phyloP scores from a whole-genome alignment of 2,888 invertebrate genomes.

The Dichetophora obliterata region DNA sequence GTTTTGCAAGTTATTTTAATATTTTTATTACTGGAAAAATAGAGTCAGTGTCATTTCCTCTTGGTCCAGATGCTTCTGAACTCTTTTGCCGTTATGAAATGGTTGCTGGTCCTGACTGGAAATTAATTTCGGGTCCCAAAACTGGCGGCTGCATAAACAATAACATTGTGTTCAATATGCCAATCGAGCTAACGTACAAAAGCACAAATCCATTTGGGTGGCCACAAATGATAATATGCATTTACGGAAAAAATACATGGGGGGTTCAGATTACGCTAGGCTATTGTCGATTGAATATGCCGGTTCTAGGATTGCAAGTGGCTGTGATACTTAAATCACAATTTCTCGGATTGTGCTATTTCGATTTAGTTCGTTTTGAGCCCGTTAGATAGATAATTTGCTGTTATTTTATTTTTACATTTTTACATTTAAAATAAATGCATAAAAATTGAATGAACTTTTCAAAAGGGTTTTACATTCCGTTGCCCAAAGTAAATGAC shows the following conservation, averaged over 20 bases:
- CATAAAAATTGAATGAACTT: too few relatives aligned
- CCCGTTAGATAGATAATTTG: too few relatives aligned
- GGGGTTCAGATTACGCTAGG: slow-evolving; percentile 89
- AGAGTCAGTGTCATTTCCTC: slow-evolving; percentile 82
- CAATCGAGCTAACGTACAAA: slow-evolving; percentile 90
- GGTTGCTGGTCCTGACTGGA: slow-evolving; percentile 90
- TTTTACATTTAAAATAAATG: too few relatives aligned
- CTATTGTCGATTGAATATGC: slow-evolving; percentile 78
- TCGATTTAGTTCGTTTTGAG: too few relatives aligned
- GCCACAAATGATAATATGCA: slow-evolving; percentile 91
- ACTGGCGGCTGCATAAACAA: slow-evolving; percentile 73
- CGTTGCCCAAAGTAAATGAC: too few relatives aligned
- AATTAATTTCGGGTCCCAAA: slow-evolving; percentile 84
- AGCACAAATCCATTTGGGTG: slow-evolving; percentile 96
- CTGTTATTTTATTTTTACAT: too few relatives aligned
- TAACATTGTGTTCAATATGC: slow-evolving; percentile 88
- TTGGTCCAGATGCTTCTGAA: slow-evolving; percentile 74
- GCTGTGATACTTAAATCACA: too few relatives aligned
- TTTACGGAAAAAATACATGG: slow-evolving; percentile 86
- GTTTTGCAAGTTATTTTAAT: slow-evolving; percentile 71
- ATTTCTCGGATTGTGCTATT: too few relatives aligned
- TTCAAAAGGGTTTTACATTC: too few relatives aligned
- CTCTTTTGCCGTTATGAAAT: slow-evolving; percentile 77
- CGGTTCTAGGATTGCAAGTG: slow-evolving; percentile 72
- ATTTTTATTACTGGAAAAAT: slow-evolving; percentile 76